Base-by-base conservation (phyloP, 2,113 vertebrate genomes). In the Peromyscus leucopus region DNA sequence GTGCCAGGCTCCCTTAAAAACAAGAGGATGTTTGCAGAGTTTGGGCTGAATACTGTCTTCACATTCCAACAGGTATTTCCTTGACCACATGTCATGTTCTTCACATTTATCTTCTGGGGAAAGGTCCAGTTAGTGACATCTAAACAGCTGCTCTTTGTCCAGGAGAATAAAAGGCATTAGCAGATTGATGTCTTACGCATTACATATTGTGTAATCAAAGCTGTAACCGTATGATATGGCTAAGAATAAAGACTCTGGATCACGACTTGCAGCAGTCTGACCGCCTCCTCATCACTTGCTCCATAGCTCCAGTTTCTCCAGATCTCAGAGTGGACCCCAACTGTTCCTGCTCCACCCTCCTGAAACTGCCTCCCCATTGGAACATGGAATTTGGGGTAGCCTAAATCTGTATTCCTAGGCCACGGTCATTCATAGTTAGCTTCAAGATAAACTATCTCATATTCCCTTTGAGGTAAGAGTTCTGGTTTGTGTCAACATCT, bases 1-100 rank as follows among this genome's bases (percentile, higher is more conserved):
- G 9, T 36, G 99, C 99, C 24, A 99, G 99, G 0, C 99, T 39
- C 71, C n/a, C 36, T 22, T 74, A 99, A 87, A 99, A 99, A 75
- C 98, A 99, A 92, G 13, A 28, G 24, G 82, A 84, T 28, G 57
- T 84, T 63, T 17, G 57, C 24, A 61, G 22, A 83, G 80, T 83
- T 61, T 16, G 36, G 39, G 39, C 39, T 26, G 39, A 75, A 42
- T 75, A 75, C 3, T 17, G 57, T 13, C 19, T 26, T 83, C 57
- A 16, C 57, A 4, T 13, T 28, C 22, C 24, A 83, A 61, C 80
- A 28, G 79, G n/a, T 59, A 39, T 22, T 57, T 83, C 55, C 55
- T 39, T 51, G 28, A 31, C 46, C 76, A 79, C 46, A 59, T 33
- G 11, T 59, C 55, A 83, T 7, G 2, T 36, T 59, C 51, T 59